Percentiles rank a stretch among this genome's conserved stretches.
Evolutionary conservation across 2,797 vertebrate species (phyloP).

Genomic region (Acridotheres tristis): DNA sequence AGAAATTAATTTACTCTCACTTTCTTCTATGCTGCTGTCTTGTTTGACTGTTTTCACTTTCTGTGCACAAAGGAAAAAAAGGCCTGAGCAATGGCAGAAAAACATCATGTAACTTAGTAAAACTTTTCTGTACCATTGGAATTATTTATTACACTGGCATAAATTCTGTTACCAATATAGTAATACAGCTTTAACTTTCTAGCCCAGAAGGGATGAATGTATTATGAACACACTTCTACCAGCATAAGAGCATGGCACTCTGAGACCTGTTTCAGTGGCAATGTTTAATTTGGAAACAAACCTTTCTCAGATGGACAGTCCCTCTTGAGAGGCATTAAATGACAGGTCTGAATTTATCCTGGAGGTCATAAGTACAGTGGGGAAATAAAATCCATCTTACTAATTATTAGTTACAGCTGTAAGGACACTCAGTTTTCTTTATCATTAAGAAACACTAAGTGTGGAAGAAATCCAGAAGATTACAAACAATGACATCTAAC

Average conservation of each 20-base stretch:
- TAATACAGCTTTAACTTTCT: not conserved
- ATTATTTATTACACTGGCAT: not conserved
- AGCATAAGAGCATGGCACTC: not conserved
- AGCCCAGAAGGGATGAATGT: not conserved
- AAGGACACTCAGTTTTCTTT: not conserved
- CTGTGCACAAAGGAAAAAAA: not conserved
- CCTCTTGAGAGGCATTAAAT: not conserved
- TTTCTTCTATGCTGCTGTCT: not conserved
- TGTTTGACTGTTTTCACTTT: not conserved
- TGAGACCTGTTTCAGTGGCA: not conserved
- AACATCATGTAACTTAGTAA: not conserved
- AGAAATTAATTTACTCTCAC: not conserved
- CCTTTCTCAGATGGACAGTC: not conserved
- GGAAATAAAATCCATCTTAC: not conserved
- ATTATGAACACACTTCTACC: not conserved
- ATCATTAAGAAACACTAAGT: not conserved
- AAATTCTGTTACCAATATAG: not conserved
- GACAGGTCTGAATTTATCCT: not conserved
- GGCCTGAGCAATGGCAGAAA: not conserved
- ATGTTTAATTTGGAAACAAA: not conserved
- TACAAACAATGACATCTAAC: not conserved
- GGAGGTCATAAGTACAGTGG: not conserved
- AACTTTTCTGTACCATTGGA: not conserved
- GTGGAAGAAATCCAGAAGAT: slow-evolving; percentile 7
- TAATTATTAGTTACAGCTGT: not conserved